phyloP scores from a whole-genome alignment of 1,140 invertebrate species.

The Bombus pascuorum region DNA sequence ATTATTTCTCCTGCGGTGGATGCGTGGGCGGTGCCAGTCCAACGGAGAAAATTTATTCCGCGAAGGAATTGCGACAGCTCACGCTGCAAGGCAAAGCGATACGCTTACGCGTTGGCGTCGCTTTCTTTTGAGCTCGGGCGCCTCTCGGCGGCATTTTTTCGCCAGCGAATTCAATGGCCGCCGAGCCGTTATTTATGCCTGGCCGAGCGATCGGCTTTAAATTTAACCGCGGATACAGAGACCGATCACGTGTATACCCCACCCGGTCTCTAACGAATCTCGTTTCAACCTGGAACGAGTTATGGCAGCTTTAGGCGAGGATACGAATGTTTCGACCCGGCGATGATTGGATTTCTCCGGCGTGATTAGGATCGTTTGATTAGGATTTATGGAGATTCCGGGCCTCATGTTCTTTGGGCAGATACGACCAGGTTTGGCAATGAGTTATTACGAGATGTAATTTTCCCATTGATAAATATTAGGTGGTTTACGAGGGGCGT shows the following conservation, averaged over 20 bases:
- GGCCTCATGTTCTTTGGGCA: neutral
- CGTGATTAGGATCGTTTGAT: neutral
- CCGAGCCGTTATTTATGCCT: neutral
- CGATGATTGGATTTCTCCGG: neutral
- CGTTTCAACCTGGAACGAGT: neutral
- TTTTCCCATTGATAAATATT: neutral
- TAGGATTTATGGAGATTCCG: neutral
- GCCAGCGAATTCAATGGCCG: neutral
- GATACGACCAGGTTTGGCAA: neutral
- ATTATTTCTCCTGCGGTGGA: constrained; percentile 33
- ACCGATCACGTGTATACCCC: neutral
- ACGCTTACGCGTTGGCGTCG: constrained; percentile 26
- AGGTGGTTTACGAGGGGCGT: too few species aligned
- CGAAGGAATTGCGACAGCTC: constrained; percentile 13
- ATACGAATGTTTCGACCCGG: neutral
- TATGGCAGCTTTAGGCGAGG: neutral
- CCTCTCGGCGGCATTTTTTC: neutral
- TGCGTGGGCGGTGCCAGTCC: constrained; percentile 17
- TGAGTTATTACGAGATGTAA: neutral
- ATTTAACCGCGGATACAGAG: neutral
- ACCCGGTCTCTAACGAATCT: neutral
- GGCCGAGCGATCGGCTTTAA: neutral
- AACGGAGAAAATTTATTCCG: constrained; percentile 38
- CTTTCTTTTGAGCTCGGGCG: constrained; percentile 18
- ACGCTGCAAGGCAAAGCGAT: neutral